Conservation (phyloP, 1,140 invertebrate genomes). For the Cydia splendana region DNA sequence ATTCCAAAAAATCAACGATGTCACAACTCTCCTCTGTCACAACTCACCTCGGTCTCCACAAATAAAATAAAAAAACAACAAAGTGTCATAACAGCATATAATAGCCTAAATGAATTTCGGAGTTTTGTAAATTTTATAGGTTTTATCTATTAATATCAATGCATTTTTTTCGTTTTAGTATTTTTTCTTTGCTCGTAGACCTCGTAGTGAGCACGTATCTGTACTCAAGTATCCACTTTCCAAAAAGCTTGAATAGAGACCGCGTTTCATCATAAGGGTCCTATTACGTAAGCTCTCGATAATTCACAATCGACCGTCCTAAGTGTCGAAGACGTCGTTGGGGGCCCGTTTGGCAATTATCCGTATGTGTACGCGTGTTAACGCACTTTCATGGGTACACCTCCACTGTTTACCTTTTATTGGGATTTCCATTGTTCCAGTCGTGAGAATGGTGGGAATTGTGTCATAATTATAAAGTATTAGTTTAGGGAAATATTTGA, state of each 20-base stretch:
- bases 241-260: not conserved
- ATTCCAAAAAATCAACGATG: too few species aligned
- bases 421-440: not conserved
- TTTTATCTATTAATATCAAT: too few species aligned
- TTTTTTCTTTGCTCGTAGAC: not conserved
- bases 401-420: constrained; percentile 3
- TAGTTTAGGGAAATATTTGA: not conserved
- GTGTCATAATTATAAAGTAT: not conserved
- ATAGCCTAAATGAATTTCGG: too few species aligned
- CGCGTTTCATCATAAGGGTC: not conserved
- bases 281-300: constrained; percentile 10
- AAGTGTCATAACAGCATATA: too few species aligned
- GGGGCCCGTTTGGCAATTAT: constrained; percentile 30
- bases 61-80: too few species aligned
- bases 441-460: constrained; percentile 7
- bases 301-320: constrained; percentile 8
- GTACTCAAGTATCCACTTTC: not conserved
- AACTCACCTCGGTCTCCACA: too few species aligned
- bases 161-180: not conserved
- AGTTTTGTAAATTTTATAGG: too few species aligned
- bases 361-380: constrained; percentile 15
- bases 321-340: constrained; percentile 19
- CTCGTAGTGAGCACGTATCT: not conserved
- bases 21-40: too few species aligned
- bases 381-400: constrained; percentile 20